Evolutionary conservation across 2,797 vertebrate species (phyloP).

Genomic region (Gymnoscopelus braueri): DNA sequence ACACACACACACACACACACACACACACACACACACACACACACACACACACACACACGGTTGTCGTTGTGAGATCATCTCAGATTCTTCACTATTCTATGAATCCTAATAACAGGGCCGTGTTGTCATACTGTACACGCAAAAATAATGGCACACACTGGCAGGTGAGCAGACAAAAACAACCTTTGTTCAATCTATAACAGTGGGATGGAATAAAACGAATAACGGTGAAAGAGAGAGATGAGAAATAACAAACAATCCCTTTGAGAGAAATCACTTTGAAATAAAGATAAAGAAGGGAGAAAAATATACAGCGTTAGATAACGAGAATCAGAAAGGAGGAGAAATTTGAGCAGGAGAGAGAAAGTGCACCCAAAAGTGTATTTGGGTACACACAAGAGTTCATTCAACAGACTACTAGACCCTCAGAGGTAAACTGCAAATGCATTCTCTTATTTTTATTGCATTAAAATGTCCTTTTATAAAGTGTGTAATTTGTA

Average conservation of each 20-base stretch:
- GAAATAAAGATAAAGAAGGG: constrained; percentile 30
- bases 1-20: constrained; percentile 21
- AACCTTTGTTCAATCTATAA: constrained; percentile 38
- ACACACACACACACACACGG: constrained; percentile 9
- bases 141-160: constrained; percentile 46
- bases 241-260: not conserved
- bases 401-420: no score
- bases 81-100: constrained; percentile 45
- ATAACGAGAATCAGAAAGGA: constrained; percentile 1
- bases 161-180: constrained; percentile 61
- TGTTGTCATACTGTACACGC: constrained; percentile 21
- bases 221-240: constrained; percentile 29
- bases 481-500: not conserved
- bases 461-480: not conserved
- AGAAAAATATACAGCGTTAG: not conserved
- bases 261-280: constrained; percentile 26
- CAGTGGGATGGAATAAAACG: constrained; percentile 19
- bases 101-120: constrained; percentile 8
- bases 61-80: constrained; percentile 41
- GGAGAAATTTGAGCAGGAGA: not conserved
- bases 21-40: constrained; percentile 2
- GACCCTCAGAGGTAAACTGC: no score
- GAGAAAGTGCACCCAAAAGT: not conserved
- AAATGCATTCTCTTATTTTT: no score
- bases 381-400: no score